Percentiles rank a stretch among this genome's conserved stretches.
phyloP scores from a whole-genome alignment of 2,797 vertebrate genomes.

The Alfaro cultratus region DNA sequence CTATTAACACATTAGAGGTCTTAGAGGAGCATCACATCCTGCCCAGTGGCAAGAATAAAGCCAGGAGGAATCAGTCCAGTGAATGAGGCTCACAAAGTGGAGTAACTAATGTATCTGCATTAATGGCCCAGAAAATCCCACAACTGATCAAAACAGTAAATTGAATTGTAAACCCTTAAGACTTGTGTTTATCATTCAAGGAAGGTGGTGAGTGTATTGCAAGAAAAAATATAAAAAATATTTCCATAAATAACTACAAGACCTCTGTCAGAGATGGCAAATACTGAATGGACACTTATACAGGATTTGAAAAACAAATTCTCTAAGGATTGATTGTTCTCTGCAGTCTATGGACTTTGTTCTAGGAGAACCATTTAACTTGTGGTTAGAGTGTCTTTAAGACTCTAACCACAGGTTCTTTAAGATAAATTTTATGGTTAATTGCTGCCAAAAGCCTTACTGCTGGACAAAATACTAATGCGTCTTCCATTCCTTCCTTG shows the following conservation, averaged over 20 bases:
- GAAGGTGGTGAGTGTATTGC: background rate
- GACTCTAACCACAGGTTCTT: background rate
- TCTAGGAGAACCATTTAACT: background rate
- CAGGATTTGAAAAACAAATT: background rate
- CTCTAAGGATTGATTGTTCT: background rate
- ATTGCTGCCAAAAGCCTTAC: background rate
- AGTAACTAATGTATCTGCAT: constrained; percentile 33
- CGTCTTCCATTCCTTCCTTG: background rate
- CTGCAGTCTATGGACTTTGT: background rate
- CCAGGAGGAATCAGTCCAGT: constrained; percentile 42
- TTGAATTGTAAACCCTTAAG: constrained; percentile 1
- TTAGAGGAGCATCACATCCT: constrained; percentile 53
- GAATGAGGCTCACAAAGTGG: constrained; percentile 46
- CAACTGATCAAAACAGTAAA: background rate
- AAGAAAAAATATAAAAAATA: background rate
- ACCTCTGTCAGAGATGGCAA: background rate
- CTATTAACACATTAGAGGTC: constrained; percentile 68
- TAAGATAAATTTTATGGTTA: background rate
- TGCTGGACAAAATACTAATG: background rate
- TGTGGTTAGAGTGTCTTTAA: background rate
- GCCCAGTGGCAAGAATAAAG: constrained; percentile 31
- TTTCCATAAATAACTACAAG: background rate
- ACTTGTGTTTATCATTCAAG: background rate
- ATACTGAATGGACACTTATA: background rate
- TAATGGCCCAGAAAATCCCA: constrained; percentile 25